Base-by-base conservation (phyloP, 2,113 vertebrate genomes). In the Brachypteracias leptosomus region DNA sequence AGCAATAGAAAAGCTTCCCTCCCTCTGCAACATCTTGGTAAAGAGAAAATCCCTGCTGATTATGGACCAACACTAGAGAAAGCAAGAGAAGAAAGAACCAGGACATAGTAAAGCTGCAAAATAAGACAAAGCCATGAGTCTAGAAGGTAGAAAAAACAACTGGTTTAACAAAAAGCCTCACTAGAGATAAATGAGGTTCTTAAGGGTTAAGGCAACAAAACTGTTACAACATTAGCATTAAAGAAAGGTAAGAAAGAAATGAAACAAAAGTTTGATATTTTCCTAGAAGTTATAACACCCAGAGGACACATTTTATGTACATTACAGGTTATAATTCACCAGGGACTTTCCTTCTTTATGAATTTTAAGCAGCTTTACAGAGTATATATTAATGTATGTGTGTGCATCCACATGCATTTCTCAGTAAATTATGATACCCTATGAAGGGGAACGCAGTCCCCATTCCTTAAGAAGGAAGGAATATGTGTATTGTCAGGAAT, bases 301-400 rank as follows among this genome's bases (percentile, higher is more conserved):
- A 16, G 10, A 71, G 33, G 14, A 47, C 40, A 9, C 0, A 0
- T 59, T 81, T 75, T 18, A 35, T 54, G 6, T 15, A 70, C 58
- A 29, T 42, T 67, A 63, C 49, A 49, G 25, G 5, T 82, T 85
- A 36, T 31, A 72, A 40, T 47, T 65, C 54, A 66, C 6, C 9
- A 2, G 10, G 14, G 83, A 25, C 6, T 66, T 76, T 80, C 29
- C 25, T 52, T 72, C 52, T 33, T 74, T 19, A 65, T 25, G 57
- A 55, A 57, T 72, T 67, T 71, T 52, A 93, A 89, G 58, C 35
- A 78, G 52, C 14, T 93, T 89, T 63, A 85, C 33, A 78, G 54
- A 49, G 57, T 42, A 13, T 42, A 13, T 3, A 46, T 15, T 14
- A 68, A 44, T 16, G 17, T n/a, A 8, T 38, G 14, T 7, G 3